phyloP scores from a whole-genome alignment of 1,140 invertebrate species.

The Drosophila melanica region DNA sequence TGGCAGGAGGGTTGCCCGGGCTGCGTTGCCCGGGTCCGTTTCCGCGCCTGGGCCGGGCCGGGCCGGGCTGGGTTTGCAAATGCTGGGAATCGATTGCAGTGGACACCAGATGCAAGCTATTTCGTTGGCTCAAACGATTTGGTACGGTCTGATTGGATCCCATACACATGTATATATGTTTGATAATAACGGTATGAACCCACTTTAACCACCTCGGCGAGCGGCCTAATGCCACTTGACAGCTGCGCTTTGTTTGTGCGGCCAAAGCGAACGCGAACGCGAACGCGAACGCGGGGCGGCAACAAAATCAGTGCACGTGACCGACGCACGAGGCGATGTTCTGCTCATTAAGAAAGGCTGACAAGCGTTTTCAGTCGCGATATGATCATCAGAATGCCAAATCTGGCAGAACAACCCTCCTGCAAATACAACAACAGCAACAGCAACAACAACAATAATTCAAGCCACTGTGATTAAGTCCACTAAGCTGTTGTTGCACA shows the following conservation, averaged over 20 bases:
- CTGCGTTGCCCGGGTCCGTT: too few relatives aligned
- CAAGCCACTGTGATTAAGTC: constrained; percentile 30
- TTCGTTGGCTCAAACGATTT: constrained; percentile 64
- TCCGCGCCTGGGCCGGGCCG: not conserved
- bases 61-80: not conserved
- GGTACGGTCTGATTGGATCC: constrained; percentile 57
- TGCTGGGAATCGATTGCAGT: constrained; percentile 68
- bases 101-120: constrained; percentile 77
- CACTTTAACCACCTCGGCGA: constrained; percentile 38
- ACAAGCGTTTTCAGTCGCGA: constrained; percentile 64
- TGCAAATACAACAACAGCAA: constrained; percentile 5
- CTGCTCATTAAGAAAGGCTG: constrained; percentile 70
- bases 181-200: too few relatives aligned
- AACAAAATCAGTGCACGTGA: constrained; percentile 66
- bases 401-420: constrained; percentile 14
- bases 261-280: not conserved
- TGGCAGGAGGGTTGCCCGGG: too few relatives aligned
- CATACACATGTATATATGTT: too few relatives aligned
- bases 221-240: constrained; percentile 59
- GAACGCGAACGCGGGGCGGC: constrained; percentile 10
- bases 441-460: not conserved
- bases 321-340: constrained; percentile 70
- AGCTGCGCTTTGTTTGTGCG: constrained; percentile 32
- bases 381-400: constrained; percentile 61
- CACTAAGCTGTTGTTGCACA: constrained; percentile 57